phyloP scores from a whole-genome alignment of 2,888 invertebrate species.

The Ichneumon xanthorius region DNA sequence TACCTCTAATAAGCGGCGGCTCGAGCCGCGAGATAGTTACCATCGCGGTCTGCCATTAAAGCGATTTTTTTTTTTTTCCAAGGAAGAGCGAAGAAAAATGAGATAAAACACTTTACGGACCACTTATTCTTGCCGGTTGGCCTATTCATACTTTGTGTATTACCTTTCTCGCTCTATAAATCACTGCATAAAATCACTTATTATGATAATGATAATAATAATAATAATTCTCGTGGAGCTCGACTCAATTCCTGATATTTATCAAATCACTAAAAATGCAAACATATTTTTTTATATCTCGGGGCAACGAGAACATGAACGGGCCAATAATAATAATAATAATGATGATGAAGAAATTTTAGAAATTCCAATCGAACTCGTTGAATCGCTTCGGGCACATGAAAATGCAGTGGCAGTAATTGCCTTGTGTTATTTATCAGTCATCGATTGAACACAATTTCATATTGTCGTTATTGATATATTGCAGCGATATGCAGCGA shows the following conservation, averaged over 20 bases:
- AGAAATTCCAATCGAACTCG: neutral
- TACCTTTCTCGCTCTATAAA: neutral
- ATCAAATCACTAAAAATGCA: neutral
- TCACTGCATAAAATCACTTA: neutral
- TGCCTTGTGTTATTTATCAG: neutral
- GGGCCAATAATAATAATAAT: neutral
- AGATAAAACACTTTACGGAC: neutral
- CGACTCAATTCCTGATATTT: too few species aligned
- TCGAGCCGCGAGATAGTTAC: conserved; percentile 20
- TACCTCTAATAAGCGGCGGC: conserved; percentile 75
- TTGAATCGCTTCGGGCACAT: neutral
- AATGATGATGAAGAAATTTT: neutral
- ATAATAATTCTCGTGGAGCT: too few species aligned
- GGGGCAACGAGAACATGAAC: neutral
- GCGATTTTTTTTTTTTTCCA: conserved; percentile 26
- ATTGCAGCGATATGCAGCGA: neutral
- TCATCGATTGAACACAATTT: neutral
- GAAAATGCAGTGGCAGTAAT: neutral
- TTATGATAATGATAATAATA: too few species aligned
- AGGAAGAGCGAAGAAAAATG: neutral
- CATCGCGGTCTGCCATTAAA: conserved; percentile 36
- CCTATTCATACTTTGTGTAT: neutral
- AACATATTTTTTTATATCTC: neutral
- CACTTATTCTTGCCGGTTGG: neutral
- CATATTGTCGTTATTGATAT: neutral